These are phyloP conservation scores for Hepsetus odoe DNA, from an alignment of 2,113 vertebrate species.

Conservation along the genomic window DNA sequence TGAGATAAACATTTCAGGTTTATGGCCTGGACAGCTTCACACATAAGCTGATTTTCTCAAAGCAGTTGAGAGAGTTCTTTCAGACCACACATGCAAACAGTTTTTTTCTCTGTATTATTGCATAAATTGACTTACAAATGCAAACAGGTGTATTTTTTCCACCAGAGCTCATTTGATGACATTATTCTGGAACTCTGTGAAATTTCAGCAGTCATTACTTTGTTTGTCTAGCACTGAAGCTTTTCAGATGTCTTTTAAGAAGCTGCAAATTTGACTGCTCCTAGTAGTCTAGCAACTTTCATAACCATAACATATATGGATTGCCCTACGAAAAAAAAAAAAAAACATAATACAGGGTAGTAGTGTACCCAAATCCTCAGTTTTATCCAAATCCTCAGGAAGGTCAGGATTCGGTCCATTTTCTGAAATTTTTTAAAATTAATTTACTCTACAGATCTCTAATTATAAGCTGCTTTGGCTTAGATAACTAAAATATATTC, in stretches of 20 bases:
- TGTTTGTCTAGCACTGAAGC: neutral
- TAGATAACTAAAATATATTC: too few relatives aligned
- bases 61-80: neutral
- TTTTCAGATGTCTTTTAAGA: neutral
- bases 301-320: too few relatives aligned
- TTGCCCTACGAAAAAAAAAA: too few relatives aligned
- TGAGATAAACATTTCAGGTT: neutral
- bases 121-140: neutral
- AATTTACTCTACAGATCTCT: too few relatives aligned
- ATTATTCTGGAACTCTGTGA: neutral
- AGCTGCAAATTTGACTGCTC: too few relatives aligned
- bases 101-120: neutral
- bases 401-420: too few relatives aligned
- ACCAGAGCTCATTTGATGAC: neutral
- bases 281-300: too few relatives aligned
- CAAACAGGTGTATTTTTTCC: neutral
- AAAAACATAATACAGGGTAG: too few relatives aligned
- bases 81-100: neutral
- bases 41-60: neutral
- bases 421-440: too few relatives aligned
- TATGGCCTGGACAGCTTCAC: neutral
- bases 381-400: too few relatives aligned
- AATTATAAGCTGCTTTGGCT: too few relatives aligned
- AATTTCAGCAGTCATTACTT: neutral
- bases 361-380: too few relatives aligned